These are phyloP conservation scores for Dilophus febrilis DNA, from an alignment of 2,888 invertebrate species.

Conservation along the genomic window DNA sequence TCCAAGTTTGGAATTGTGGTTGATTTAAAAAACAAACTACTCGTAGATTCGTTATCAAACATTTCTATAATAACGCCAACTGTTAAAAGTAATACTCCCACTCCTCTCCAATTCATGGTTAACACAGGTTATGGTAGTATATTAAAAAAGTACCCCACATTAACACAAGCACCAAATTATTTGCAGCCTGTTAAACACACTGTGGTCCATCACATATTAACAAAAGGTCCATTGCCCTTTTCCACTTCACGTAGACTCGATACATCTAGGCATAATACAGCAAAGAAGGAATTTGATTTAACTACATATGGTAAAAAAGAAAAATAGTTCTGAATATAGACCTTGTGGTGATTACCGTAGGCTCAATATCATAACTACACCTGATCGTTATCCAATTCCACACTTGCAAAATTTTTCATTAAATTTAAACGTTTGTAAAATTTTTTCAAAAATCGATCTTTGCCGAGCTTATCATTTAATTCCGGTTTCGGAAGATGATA, in stretches of 20 bases:
- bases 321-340: neutral
- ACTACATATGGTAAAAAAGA: neutral
- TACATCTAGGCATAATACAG: too few species aligned
- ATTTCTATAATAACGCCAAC: too few species aligned
- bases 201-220: neutral
- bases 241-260: neutral
- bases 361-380: conserved; percentile 15
- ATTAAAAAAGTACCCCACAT: too few species aligned
- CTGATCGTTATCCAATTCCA: conserved; percentile 16
- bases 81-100: too few species aligned
- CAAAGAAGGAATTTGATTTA: neutral
- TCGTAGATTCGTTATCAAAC: too few species aligned
- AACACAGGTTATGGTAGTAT: too few species aligned
- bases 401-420: conserved; percentile 15
- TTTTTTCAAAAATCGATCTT: conserved; percentile 16
- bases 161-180: too few species aligned
- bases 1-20: too few species aligned
- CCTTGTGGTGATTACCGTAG: conserved; percentile 19
- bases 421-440: conserved; percentile 8
- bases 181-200: neutral
- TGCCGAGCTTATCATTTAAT: conserved; percentile 19
- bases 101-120: too few species aligned
- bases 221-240: neutral
- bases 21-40: too few species aligned
- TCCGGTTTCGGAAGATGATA: conserved; percentile 16